Evolutionary conservation across 2,888 invertebrate species (phyloP), one percentile per base, ranked within the genome.

Genomic region (Ophion ventricosus): DNA sequence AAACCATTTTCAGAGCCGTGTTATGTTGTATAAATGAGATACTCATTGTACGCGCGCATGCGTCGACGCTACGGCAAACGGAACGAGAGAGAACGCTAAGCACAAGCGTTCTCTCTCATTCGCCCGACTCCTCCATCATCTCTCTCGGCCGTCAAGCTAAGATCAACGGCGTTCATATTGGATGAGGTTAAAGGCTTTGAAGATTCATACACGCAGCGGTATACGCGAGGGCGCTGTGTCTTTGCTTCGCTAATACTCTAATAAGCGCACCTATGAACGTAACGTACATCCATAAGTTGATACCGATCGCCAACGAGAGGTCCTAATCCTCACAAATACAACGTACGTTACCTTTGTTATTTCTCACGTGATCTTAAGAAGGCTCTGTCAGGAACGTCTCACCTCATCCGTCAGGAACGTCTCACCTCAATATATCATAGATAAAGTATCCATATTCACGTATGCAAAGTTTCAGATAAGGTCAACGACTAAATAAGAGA

Each of bases 161-260:
- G 91, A 92, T 91, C 91, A 91, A 92, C 91, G 90, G 90, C 91
- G 91, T 92, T 92, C 92, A 92, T 92, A 92, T 92, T 92, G 92
- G 92, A 91, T 90, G 91, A 89, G 90, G 89, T 89, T 87, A 89
- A 85, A 89, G 90, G 90, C 88, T 89, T 89, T 92, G 91, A 92
- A 92, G 91, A 92, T 92, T 91, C 91, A 92, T 91, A 89, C 86
- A 87, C 90, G 87, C 89, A 87, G 83, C 59, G 83, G 83, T 84
- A 86, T 87, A 77, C 83, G 81, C 87, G 83, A 85, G 80, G 80
- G 70, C 70, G 69, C 72, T 61, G 59, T 69, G 73, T 63, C 40
- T 74, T 72, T 72, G 75, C 73, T 79, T 64, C 72, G 77, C 59
- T 61, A 81, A 77, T 69, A 64, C 61, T 72, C 79, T 64, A 64